These are phyloP conservation scores for Nylanderia fulva DNA, from an alignment of 1,140 invertebrate species.

Conservation along the genomic window DNA sequence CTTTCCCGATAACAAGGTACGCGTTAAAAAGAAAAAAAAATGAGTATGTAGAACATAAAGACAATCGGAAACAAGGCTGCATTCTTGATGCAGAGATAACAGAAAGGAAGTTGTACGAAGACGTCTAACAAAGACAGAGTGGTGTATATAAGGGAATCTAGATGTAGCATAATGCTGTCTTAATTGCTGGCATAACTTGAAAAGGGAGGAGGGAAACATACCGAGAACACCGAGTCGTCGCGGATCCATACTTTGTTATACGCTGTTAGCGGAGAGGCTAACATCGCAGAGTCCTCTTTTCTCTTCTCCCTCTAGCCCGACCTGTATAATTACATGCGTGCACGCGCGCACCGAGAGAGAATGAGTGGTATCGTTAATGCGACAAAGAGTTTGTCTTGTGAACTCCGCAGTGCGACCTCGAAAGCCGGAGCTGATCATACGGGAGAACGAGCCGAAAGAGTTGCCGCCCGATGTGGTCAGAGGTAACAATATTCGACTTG, in stretches of 20 bases:
- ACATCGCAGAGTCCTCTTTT: slow-evolving; percentile 47
- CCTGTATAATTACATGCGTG: slow-evolving; percentile 59
- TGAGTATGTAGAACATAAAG: background rate
- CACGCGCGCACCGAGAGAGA: slow-evolving; percentile 20
- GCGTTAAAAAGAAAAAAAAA: no score
- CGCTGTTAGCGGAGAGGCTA: slow-evolving; percentile 17
- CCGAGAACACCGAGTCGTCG: background rate
- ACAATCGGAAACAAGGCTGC: slow-evolving; percentile 7
- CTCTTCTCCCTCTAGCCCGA: slow-evolving; percentile 9
- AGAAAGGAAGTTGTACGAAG: slow-evolving; percentile 12
- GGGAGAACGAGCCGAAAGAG: slow-evolving; percentile 95
- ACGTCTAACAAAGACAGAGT: background rate
- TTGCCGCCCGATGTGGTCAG: slow-evolving; percentile 96
- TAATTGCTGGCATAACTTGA: slow-evolving; percentile 19
- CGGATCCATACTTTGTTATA: slow-evolving; percentile 44
- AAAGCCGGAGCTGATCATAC: slow-evolving; percentile 95
- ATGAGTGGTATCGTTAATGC: slow-evolving; percentile 68
- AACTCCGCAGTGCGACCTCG: slow-evolving; percentile 88
- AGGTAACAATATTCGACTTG: slow-evolving; percentile 87
- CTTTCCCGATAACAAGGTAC: background rate
- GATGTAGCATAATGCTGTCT: background rate
- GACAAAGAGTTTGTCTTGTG: slow-evolving; percentile 75
- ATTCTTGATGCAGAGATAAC: slow-evolving; percentile 17
- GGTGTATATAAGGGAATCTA: background rate
- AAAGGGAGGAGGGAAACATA: background rate